Base-by-base conservation (phyloP, 2,797 vertebrate species). In the Syngnathus rostellatus region DNA sequence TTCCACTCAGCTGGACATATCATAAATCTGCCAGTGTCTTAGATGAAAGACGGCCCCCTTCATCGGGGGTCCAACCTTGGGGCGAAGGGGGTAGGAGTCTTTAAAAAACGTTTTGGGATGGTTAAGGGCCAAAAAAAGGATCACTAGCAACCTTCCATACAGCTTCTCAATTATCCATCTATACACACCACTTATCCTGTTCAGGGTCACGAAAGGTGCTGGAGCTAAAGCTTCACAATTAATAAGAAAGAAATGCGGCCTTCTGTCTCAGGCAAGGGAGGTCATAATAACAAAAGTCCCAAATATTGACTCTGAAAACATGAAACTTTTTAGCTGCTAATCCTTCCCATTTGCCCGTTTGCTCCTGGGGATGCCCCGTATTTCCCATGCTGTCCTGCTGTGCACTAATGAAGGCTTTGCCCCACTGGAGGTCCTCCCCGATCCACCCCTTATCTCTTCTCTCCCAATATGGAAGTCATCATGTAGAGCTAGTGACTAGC, bases 381-480 rank as follows among this genome's bases (percentile, higher is more conserved):
- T 88, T 89, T 89, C 88, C 85, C 86, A 87, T 74, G 86, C 68
- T 70, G 63, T 51, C 90, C 88, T 81, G 86, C 89, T 90, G 91
- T 81, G 90, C 59, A 58, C 79, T 91, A 88, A 92, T 89, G 86
- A 91, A 91, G 85, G 75, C 73, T 82, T 80, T 16, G 46, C 85
- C 72, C 82, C 78, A 83, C 79, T 84, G 86, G 77, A 80, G 58
- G 73, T 66, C 73, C 57, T 68, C 58, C 43, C 45, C 1, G 14
- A 60, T 43, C 67, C 40, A 8, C 57, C 76, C 71, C 68, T 81
- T 55, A 71, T 73, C 75, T 74, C 77, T 75, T 69, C 70, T 75
- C 73, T 82, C 78, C 31, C 77, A n/a, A n/a, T n/a, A n/a, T n/a
- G n/a, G n/a, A n/a, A n/a, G n/a, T n/a, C n/a, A n/a, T n/a, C n/a